Evolutionary conservation across 2,797 vertebrate species (phyloP), one percentile per base, ranked within the genome.

Genomic region (Propithecus perrieri): DNA sequence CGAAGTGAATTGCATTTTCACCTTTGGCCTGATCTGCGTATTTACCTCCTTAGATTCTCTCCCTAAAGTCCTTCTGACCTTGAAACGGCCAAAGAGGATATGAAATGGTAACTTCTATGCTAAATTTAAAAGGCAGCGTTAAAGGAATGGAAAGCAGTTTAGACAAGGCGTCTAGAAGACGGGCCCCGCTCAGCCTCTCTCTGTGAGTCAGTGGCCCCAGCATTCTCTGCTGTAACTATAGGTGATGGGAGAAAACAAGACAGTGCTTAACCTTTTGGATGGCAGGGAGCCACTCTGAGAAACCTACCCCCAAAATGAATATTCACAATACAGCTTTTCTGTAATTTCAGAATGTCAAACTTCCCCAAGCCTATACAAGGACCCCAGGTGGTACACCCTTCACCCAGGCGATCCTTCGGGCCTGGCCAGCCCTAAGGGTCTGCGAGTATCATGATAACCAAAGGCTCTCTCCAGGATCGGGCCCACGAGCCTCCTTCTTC

Each of bases 1-100:
- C 20, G 20, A 30, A 20, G 2, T 0, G 26, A 18, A 26, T 17
- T 1, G 0, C 26, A 35, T 53, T 46, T 79, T 46, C 41, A 7
- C 74, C 30, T 63, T 33, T 3, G 3, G 43, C 20, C 59, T 79
- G 14, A 59, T 28, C 35, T 72, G 20, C 3, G 33, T 46, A 53
- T 20, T 24, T 7, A 5, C 14, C 48, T 43, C 85, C 61, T 72
- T 14, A 41, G 53, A 38, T 7, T 38, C n/a, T 79, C 80, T 53
- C 81, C 35, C 26, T n/a, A 46, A 30, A 38, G 43, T 83, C 57
- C 24, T 48, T 9, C 67, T 26, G 79, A 69, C 28, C 30, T 33
- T 46, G 9, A 85, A 38, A 57, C 7, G 41, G 38, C 71, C 24
- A 1, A 24, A 94, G 46, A 94, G n/a, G 26, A 33, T 0, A 22